Evolutionary conservation across 2,797 vertebrate species (phyloP).

Genomic region (Lacerta bilineata): DNA sequence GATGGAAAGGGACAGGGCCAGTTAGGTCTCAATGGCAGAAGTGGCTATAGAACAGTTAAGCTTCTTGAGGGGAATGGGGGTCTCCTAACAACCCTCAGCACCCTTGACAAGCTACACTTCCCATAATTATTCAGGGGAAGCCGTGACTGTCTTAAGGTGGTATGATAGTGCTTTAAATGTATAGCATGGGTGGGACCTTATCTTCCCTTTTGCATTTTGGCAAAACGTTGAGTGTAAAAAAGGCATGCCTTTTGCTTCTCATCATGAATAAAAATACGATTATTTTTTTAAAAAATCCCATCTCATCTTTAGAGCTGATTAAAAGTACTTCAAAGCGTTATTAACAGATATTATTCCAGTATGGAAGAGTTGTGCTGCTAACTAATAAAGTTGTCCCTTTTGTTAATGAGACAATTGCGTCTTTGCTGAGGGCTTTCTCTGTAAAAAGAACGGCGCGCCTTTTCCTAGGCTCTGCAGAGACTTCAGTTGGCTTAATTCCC

Average conservation of each 20-base stretch:
- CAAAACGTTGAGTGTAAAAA: neutral
- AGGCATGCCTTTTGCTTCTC: neutral
- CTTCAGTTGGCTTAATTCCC: slow-evolving; percentile 58
- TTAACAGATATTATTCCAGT: neutral
- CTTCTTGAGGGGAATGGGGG: too few species aligned
- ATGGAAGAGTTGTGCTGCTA: slow-evolving; percentile 46
- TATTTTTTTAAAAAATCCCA: neutral
- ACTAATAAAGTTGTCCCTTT: slow-evolving; percentile 41
- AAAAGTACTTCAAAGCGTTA: neutral
- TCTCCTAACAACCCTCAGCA: too few species aligned
- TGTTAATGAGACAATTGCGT: slow-evolving; percentile 33
- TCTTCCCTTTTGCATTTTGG: neutral
- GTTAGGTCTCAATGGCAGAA: neutral
- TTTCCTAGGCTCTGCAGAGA: slow-evolving; percentile 31
- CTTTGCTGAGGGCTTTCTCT: slow-evolving; percentile 36
- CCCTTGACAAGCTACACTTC: too few species aligned
- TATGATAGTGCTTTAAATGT: too few species aligned
- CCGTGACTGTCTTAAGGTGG: too few species aligned
- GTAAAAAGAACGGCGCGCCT: neutral
- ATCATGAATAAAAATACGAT: neutral
- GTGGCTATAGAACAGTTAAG: neutral
- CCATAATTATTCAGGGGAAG: too few species aligned
- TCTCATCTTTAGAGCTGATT: slow-evolving; percentile 8
- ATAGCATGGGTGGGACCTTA: neutral
- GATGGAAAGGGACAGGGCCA: neutral